Percentiles rank a stretch among this genome's conserved stretches.
phyloP scores from a whole-genome alignment of 1,140 invertebrate species.

The Drosophila navojoa region DNA sequence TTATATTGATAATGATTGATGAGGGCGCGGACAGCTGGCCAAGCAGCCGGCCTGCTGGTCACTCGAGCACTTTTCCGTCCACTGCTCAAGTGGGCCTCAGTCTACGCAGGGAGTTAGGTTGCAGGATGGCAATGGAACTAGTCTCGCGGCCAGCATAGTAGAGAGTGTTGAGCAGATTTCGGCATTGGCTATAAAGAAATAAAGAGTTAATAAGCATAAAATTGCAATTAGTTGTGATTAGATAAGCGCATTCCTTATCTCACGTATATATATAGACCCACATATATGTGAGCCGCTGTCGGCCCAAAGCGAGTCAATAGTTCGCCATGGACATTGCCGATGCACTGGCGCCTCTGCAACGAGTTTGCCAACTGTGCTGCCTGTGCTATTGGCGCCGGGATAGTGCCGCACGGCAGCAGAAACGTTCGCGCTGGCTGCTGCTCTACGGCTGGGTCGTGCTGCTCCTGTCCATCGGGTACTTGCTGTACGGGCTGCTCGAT shows the following conservation, averaged over 20 bases:
- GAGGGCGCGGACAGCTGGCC: constrained; percentile 6
- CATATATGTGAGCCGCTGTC: constrained; percentile 5
- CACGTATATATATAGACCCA: too few relatives aligned
- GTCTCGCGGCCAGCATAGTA: background rate
- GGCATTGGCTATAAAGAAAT: background rate
- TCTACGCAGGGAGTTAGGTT: background rate
- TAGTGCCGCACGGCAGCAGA: constrained; percentile 20
- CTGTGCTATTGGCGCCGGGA: constrained; percentile 60
- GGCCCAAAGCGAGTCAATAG: background rate
- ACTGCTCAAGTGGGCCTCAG: background rate
- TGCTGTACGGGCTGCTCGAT: constrained; percentile 60
- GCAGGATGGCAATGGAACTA: background rate
- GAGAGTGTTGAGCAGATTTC: background rate
- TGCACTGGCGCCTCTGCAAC: constrained; percentile 49
- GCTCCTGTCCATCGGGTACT: constrained; percentile 21
- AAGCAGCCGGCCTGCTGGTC: background rate
- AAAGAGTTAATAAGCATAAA: constrained; percentile 20
- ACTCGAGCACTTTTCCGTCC: background rate
- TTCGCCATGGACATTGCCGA: constrained; percentile 61
- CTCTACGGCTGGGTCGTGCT: constrained; percentile 56
- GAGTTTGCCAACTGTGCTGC: constrained; percentile 51
- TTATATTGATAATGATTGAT: constrained; percentile 69
- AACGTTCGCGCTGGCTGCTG: constrained; percentile 55
- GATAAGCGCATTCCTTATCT: constrained; percentile 23
- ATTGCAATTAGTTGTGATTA: constrained; percentile 31